Base-by-base conservation (phyloP, 2,888 invertebrate species). In the Palloptera scutellata region DNA sequence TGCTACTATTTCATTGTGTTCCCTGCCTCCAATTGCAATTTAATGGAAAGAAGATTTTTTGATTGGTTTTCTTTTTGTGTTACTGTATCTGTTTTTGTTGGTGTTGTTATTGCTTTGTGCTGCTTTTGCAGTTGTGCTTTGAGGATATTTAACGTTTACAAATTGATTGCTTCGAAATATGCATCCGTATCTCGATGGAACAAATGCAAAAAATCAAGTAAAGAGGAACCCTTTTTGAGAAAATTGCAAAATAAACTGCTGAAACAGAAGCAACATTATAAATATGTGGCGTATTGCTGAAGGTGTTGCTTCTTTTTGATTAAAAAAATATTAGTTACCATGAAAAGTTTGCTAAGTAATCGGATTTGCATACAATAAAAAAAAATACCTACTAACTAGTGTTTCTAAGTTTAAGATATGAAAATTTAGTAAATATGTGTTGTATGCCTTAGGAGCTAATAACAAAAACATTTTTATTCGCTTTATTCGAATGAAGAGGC, bases 211-310 rank as follows among this genome's bases (percentile, higher is more conserved):
- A 17, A 19, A 19, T 54, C 9, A 40, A 17, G 54, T 13, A 17
- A 40, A 54, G 40, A 30, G 19, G 20, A 1, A 59, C 20, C 42
- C 41, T 62, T 71, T 62, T 69, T 72, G 43, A 48, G 57, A 30
- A 70, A 70, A 72, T 70, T 74, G 69, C 66, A 65, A 68, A 67
- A 70, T 71, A 70, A 75, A 72, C 73, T 71, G 72, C 72, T 73
- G 70, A 79, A 81, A 80, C 81, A 81, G 80, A 79, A 80, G 80
- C 80, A 80, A 74, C 74, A 78, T 81, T 81, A 80, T 80, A 79
- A 80, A 80, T 80, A 78, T 81, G 77, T 81, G 81, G 79, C 79
- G 81, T 81, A 81, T 80, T 81, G 81, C 80, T 79, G 68, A 68
- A 73, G 75, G 72, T 73, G 72, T 74, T 70, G 72, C 72, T 64